Conservation (phyloP, 2,888 invertebrate genomes). For the Drosophila peninsularis region DNA sequence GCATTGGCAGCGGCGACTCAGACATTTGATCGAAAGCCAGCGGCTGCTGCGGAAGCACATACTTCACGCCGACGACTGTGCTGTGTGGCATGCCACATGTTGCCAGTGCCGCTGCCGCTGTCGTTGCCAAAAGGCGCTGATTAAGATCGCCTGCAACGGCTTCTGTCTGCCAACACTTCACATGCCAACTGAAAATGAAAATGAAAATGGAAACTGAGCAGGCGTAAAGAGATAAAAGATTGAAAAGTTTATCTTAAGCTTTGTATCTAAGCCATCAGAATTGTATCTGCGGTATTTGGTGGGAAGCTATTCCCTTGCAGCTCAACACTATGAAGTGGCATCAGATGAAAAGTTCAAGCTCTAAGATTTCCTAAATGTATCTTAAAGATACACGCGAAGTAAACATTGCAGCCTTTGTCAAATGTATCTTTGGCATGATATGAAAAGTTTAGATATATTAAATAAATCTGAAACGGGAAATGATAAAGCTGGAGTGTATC, state of each 20-base stretch:
- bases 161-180: slow-evolving; percentile 33
- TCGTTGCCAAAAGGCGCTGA: slow-evolving; percentile 55
- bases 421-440: not conserved
- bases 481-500: too few species aligned
- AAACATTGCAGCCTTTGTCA: not conserved
- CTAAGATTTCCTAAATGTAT: not conserved
- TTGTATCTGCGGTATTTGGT: not conserved
- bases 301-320: not conserved
- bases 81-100: slow-evolving; percentile 34
- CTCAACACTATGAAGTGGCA: not conserved
- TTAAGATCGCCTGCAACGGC: slow-evolving; percentile 44
- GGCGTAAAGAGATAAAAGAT: not conserved
- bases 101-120: slow-evolving; percentile 31
- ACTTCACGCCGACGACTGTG: slow-evolving; percentile 17
- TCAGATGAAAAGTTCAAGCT: not conserved
- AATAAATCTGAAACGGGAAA: not conserved
- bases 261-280: not conserved
- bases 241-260: slow-evolving; percentile 3
- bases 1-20: slow-evolving; percentile 28
- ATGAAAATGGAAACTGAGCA: slow-evolving; percentile 32
- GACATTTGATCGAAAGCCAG: slow-evolving; percentile 75
- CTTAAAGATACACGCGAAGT: not conserved
- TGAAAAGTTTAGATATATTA: not conserved
- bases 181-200: slow-evolving; percentile 6
- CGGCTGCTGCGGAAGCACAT: slow-evolving; percentile 69